Base-by-base conservation (phyloP, 2,888 invertebrate genomes). In the Camptogramma bilineatum region DNA sequence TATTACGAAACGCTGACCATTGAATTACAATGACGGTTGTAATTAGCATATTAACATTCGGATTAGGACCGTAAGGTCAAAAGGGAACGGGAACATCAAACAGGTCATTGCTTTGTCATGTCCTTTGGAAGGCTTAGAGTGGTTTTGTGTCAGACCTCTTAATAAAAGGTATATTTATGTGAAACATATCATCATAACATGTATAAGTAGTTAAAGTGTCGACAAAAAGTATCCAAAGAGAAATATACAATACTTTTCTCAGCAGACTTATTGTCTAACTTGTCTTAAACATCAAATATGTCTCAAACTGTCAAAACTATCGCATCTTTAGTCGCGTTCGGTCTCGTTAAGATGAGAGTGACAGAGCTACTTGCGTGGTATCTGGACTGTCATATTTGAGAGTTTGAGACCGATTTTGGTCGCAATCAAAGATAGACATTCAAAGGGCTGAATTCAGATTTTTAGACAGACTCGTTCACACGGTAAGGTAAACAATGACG, bases 1-100 rank as follows among this genome's bases (percentile, higher is more conserved):
- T 74, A 70, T 64, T 75, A 65, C 73, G 66, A 70, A 66, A 64
- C 63, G 71, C 50, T 74, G 72, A 73, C 82, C 83, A 79, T 81
- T 80, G 79, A 82, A 83, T 85, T 80, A 82, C 79, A 77, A 76
- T 71, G 71, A 54, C 73, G 68, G 71, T 71, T 71, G 66, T 65
- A 62, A 66, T 66, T 62, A 66, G 66, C 66, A 66, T 66, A 69
- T 67, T 69, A 64, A 66, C 54, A 56, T 55, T 46, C 48, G 42
- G 60, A 65, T 67, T 65, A 70, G 64, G 62, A 54, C 54, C 39
- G 60, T 59, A 57, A 60, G 47, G 55, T 67, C 47, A 52, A 21
- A 50, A 21, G 19, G 53, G 17, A 46, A 19, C 13, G 18, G 39
- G 17, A 21, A 51, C 51, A 58, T 58, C 47, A 57, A 52, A 59